phyloP scores from a whole-genome alignment of 2,113 vertebrate genomes.

The Channa argus region DNA sequence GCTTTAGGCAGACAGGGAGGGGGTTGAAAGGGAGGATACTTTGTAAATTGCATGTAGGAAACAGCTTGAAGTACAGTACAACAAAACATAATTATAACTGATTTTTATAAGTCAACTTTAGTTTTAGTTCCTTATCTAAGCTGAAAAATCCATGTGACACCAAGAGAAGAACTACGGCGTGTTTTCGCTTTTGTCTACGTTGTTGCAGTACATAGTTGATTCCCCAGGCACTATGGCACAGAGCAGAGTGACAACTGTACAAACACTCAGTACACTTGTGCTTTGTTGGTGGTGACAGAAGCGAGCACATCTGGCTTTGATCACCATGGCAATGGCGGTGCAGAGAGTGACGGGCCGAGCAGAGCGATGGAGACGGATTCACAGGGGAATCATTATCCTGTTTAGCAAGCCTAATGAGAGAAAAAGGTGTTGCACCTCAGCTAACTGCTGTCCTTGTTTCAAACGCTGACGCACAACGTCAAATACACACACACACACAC shows the following conservation, averaged over 20 bases:
- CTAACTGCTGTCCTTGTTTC: slow-evolving; percentile 63
- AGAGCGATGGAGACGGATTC: slow-evolving; percentile 57
- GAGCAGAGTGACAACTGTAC: slow-evolving; percentile 69
- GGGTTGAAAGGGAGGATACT: no score
- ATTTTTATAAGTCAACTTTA: slow-evolving; percentile 5
- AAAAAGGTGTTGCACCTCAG: slow-evolving; percentile 72
- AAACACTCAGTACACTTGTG: slow-evolving; percentile 56
- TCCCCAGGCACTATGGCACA: slow-evolving; percentile 49
- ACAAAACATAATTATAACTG: neutral
- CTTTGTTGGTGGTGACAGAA: slow-evolving; percentile 66
- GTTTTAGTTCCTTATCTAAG: neutral
- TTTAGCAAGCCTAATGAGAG: slow-evolving; percentile 84
- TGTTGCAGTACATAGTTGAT: slow-evolving; percentile 12
- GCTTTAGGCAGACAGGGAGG: no score
- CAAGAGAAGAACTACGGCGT: neutral
- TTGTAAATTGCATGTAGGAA: no score
- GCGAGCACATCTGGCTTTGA: slow-evolving; percentile 81
- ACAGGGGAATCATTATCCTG: slow-evolving; percentile 82
- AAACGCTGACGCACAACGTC: slow-evolving; percentile 31
- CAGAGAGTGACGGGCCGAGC: slow-evolving; percentile 75
- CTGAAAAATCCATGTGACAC: neutral
- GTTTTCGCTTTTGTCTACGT: slow-evolving; percentile 28
- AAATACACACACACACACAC: neutral
- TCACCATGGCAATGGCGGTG: slow-evolving; percentile 75
- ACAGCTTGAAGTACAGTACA: no score